Base-by-base conservation (phyloP, 2,888 invertebrate genomes). In the Temnothorax unifasciatus region DNA sequence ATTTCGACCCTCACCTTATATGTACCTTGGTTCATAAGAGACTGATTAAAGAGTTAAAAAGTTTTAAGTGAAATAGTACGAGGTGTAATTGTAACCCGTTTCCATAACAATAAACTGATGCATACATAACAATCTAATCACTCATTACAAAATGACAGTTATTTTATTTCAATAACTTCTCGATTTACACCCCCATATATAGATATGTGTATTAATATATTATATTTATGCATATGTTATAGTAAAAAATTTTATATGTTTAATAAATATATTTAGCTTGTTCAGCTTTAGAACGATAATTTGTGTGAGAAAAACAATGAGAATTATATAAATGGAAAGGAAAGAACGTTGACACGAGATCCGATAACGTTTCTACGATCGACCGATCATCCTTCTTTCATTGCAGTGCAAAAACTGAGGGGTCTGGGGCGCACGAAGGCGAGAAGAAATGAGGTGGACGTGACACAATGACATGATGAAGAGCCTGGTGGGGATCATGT, bases 401-500 rank as follows among this genome's bases (percentile, higher is more conserved):
- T 92, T 92, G 21, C 89, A 93, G 93, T 79, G 88, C 87, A 86
- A 89, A 87, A 88, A 89, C 91, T 90, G 91, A 92, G 89, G 88
- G 88, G 87, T 92, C 92, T 86, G 90, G 90, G 87, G 89, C 89
- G 91, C 87, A 89, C 88, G 89, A 88, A 88, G 91, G 85, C 92
- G 92, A 91, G 93, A 93, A 94, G 93, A 94, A 94, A 95, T 94
- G 94, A 94, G 93, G 95, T 93, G 95, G 94, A 95, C 95, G 95
- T 96, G 96, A 96, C 95, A 95, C 94, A 94, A 95, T 95, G 95
- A 95, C 95, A 96, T 94, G 95, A 96, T 96, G 96, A 96, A 96
- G 96, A 96, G 95, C 94, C 95, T 96, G 95, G 95, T 96, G 93
- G 96, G 96, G 95, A 96, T 96, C 95, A 96, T 96, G 96, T 96